Evolutionary conservation across 2,797 vertebrate genomes (phyloP).

Genomic region (Melanogrammus aeglefinus): DNA sequence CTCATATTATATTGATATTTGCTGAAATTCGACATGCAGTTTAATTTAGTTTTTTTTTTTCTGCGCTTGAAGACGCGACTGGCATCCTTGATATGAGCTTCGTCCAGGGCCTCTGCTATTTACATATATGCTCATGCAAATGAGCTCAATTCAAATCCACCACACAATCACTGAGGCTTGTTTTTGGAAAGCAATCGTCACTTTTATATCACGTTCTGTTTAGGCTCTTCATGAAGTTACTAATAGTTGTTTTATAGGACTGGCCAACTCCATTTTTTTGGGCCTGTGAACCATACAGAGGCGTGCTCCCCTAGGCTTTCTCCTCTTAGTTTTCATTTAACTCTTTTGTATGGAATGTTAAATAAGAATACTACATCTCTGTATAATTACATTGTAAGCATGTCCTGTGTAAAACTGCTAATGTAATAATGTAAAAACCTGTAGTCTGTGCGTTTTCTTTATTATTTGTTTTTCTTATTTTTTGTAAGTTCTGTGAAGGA

Average conservation of each 20-base stretch:
- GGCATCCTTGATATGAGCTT: constrained; percentile 40
- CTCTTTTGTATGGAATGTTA: constrained; percentile 90
- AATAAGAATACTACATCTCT: constrained; percentile 82
- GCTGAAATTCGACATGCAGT: constrained; percentile 50
- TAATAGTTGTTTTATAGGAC: constrained; percentile 44
- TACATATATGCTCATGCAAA: constrained; percentile 66
- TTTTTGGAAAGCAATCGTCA: constrained; percentile 63
- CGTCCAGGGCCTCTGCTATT: constrained; percentile 54
- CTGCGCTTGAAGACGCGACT: constrained; percentile 3
- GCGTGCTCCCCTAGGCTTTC: constrained; percentile 50
- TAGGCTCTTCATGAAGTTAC: constrained; percentile 50
- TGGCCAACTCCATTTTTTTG: constrained; percentile 27
- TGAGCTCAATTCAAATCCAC: constrained; percentile 63
- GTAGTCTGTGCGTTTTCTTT: constrained; percentile 80
- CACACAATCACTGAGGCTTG: constrained; percentile 34
- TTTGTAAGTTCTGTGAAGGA: constrained; percentile 86
- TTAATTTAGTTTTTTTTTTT: constrained; percentile 48
- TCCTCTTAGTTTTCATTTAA: constrained; percentile 65
- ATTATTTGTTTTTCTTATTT: constrained; percentile 21
- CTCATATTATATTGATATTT: constrained; percentile 46
- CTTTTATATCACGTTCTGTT: constrained; percentile 63
- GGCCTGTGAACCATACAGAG: constrained; percentile 85
- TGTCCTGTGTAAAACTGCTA: constrained; percentile 93
- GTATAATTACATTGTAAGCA: constrained; percentile 96
- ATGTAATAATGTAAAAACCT: constrained; percentile 88